Percentiles rank a stretch among this genome's conserved stretches.
Conservation (phyloP, 2,113 vertebrate species). For the Rhadina sibilatrix region DNA sequence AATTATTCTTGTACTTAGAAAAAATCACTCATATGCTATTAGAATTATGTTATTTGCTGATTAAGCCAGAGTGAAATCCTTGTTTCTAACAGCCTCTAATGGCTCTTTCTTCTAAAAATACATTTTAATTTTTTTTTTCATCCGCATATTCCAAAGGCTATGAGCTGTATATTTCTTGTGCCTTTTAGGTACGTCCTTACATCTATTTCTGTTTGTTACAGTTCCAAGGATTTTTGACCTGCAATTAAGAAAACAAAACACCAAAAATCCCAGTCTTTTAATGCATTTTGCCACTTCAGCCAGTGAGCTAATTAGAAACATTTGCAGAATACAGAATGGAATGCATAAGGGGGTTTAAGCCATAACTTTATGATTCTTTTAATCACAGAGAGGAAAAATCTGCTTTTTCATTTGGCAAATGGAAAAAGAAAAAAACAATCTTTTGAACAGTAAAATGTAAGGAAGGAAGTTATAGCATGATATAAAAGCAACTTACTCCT, state of each 20-base stretch:
- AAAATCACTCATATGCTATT: neutral
- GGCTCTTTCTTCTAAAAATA: neutral
- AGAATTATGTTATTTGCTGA: neutral
- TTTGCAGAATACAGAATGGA: neutral
- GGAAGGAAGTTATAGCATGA: neutral
- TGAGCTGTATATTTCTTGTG: neutral
- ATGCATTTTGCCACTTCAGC: neutral
- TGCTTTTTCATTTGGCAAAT: neutral
- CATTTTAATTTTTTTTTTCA: neutral
- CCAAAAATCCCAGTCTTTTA: neutral
- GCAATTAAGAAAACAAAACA: neutral
- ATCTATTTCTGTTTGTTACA: neutral
- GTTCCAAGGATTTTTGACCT: neutral
- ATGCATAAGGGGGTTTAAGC: neutral
- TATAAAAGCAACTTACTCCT: neutral
- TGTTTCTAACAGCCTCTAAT: neutral
- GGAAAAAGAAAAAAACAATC: neutral
- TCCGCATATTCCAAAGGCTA: neutral
- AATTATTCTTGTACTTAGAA: neutral
- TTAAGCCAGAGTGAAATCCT: neutral
- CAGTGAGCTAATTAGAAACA: neutral
- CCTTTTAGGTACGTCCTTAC: neutral
- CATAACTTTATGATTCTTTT: neutral
- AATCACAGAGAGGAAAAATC: neutral
- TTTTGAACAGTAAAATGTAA: neutral